Percentiles rank a stretch among this genome's conserved stretches.
Conservation (phyloP, 2,797 vertebrate species). For the Uromys caudimaculatus region DNA sequence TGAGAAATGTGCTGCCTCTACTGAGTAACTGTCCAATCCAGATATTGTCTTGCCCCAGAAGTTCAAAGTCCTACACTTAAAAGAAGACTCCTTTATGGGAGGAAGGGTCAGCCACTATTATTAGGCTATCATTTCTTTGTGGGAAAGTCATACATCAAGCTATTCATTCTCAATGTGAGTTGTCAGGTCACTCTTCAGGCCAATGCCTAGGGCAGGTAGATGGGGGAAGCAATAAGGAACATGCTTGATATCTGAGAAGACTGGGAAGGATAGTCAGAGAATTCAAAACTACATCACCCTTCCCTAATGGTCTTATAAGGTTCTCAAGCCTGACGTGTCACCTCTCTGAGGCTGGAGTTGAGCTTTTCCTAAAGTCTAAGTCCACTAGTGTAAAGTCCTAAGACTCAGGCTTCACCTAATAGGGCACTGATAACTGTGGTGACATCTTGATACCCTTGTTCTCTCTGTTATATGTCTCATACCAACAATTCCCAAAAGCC, state of each 20-base stretch:
- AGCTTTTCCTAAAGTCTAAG: not conserved
- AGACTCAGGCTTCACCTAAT: rapidly evolving
- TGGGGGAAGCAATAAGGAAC: rapidly evolving
- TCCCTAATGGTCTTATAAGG: too few relatives aligned
- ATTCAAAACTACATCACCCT: not conserved
- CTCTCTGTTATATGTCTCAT: not conserved
- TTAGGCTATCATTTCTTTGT: not conserved
- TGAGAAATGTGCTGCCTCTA: not conserved
- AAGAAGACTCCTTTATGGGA: not conserved
- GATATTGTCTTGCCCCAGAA: not conserved
- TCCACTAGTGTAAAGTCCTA: not conserved
- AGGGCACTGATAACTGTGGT: rapidly evolving
- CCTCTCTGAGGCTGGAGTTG: not conserved
- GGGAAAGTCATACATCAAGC: rapidly evolving
- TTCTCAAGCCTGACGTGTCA: rapidly evolving
- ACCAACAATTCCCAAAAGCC: not conserved
- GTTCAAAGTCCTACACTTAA: not conserved
- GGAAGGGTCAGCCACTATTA: not conserved
- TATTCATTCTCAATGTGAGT: not conserved
- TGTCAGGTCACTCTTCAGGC: not conserved
- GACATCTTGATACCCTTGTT: rapidly evolving
- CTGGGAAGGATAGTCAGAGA: not conserved
- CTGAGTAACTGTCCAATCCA: not conserved
- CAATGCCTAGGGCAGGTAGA: too few relatives aligned
- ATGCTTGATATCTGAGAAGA: too few relatives aligned